Percentiles rank a stretch among this genome's conserved stretches.
Conservation (phyloP, 2,797 vertebrate species). For the Pseudomugil gertrudae region DNA sequence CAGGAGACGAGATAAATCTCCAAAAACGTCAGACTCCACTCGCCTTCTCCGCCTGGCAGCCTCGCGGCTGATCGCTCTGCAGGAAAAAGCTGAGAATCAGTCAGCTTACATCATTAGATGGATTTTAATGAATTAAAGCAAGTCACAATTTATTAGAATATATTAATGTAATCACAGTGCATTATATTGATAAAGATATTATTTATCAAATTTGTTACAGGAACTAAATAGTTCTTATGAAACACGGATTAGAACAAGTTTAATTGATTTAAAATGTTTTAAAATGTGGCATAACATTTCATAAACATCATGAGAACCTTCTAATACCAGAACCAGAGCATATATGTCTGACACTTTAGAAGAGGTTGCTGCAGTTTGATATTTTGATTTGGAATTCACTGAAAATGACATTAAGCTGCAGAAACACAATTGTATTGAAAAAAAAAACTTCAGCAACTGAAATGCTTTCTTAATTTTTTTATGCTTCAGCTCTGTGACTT, state of each 20-base stretch:
- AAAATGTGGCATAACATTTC: no score
- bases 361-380: neutral
- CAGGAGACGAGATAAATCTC: conserved; percentile 89
- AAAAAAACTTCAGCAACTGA: neutral
- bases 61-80: conserved; percentile 81
- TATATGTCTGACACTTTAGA: neutral
- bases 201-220: neutral
- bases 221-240: neutral
- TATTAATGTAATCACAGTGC: neutral
- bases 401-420: neutral
- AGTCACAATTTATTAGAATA: neutral
- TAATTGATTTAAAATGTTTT: neutral
- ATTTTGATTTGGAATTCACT: neutral
- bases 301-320: no score
- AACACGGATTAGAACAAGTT: neutral
- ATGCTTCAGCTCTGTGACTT: conserved; percentile 7
- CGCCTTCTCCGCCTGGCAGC: conserved; percentile 90
- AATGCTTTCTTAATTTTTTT: neutral
- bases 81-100: neutral
- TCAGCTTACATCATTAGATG: neutral
- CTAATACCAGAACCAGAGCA: no score
- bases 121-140: no score
- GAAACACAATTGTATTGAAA: neutral
- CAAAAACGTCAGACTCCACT: conserved; percentile 93
- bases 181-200: neutral